Evolutionary conservation across 1,140 invertebrate genomes (phyloP), one percentile per base, ranked within the genome.

Genomic region (Scylla paramamosain): DNA sequence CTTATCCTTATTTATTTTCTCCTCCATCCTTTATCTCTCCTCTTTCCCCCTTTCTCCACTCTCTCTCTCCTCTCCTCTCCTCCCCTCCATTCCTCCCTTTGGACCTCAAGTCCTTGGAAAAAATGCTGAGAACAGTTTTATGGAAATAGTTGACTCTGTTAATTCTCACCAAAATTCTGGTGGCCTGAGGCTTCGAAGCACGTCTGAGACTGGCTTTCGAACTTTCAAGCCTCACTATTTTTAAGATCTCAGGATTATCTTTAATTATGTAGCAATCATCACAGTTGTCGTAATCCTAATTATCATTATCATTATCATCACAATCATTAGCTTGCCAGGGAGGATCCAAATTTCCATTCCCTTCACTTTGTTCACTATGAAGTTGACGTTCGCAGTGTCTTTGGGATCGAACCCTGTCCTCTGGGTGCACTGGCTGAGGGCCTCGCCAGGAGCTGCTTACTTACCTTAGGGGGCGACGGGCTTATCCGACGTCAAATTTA

Each of bases 401-500:
- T n/a, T 20, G 20, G 67, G 20, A n/a, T 77, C 67, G 67, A 0
- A n/a, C 67, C 67, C 10, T n/a, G 25, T 77, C 67, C 6, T 77
- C n/a, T 77, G 10, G 25, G 20, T 7, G 25, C 67, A 0, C 16
- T 59, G 52, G 20, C 12, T 77, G 12, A 7, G n/a, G 67, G 67
- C 8, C n/a, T 77, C 20, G 20, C 20, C 12, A n/a, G 67, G 25
- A n/a, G 67, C 67, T n/a, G 67, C n/a, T n/a, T 25, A n/a, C 67
- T 20, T 59, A 20, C 52, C 52, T 39, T 77, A 12, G 25, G 67
- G 67, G 67, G 67, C 67, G 67, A 77, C 67, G 67, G 67, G 20
- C 67, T 77, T 77, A 77, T 77, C 67, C 67, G 67, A 77, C 67
- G 67, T 77, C 67, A 77, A 77, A 77, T 77, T 77, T 77, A 77